Base-by-base conservation (phyloP, 2,888 invertebrate species). In the Lymantria monacha region DNA sequence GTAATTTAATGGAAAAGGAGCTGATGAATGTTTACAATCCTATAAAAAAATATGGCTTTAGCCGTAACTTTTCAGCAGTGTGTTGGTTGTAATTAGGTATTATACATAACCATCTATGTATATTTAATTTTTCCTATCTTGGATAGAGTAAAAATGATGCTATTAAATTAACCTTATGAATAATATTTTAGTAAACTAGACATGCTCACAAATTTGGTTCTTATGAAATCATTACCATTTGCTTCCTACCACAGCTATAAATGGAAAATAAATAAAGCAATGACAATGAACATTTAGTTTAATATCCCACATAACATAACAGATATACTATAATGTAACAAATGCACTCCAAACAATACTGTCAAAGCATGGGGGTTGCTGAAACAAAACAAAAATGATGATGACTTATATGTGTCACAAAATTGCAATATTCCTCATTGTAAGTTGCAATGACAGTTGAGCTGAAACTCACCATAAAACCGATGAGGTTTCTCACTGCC, bases 381-480 rank as follows among this genome's bases (percentile, higher is more conserved):
- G 86, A 80, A 87, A 87, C 84, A 83, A 81, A 83, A 81, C 61
- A 72, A 71, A 55, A 59, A 67, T 65, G 30, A 59, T 10, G 10
- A 61, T 68, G 64, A 70, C 62, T 68, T 64, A 50, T 58, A 69
- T 49, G 59, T 63, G 56, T 56, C 59, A 65, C 57, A 63, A 57
- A n/a, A 49, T 55, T 51, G 58, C 64, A 61, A 63, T 57, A 55
- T 53, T 53, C 60, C 46, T 50, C 56, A 58, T 58, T 15, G 15
- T 41, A 55, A 49, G 46, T 61, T 46, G 52, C 55, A 41, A 36
- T 46, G 46, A 66, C 60, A 48, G 48, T 22, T 46, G 42, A 46
- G 47, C 53, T 49, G 43, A 54, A 53, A 87, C 92, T 92, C 79
- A 92, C 92, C 92, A 80, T 92, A 91, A 72, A 92, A 92, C 67